Evolutionary conservation across 2,113 vertebrate species (phyloP), one percentile per base, ranked within the genome.

Genomic region (Anarrhichthys ocellatus): DNA sequence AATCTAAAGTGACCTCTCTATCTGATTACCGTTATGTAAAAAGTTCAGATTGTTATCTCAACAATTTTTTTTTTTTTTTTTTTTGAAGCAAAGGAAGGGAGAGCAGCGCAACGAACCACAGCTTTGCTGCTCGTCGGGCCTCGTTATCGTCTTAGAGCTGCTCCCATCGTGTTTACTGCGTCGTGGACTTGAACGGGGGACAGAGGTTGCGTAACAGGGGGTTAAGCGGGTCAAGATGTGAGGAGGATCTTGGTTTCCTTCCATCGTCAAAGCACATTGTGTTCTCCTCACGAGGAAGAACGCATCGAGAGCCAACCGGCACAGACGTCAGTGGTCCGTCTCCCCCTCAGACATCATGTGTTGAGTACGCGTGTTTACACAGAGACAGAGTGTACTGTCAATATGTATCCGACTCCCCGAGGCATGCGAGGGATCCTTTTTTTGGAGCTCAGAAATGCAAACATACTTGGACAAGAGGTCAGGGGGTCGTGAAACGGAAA

Each of bases 401-500:
- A 40, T 52, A 62, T 50, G 64, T 9, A 4, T 63, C 24, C 22
- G 76, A 34, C 83, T 73, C 63, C 74, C 58, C 15, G 76, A 68
- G 59, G 20, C 54, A 36, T 0, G 6, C 54, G 6, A 42, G 40
- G 67, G 78, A 73, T 0, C 8, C 50, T 22, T 52, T 61, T 29
- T n/a, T 68, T 48, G 34, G 22, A 76, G 34, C 67, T 64, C 42
- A 88, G 69, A 78, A 67, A 88, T 71, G 68, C 70, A 88, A 88
- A 91, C 88, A 71, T 1, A 76, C 56, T 29, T 9, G 83, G 64
- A 81, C 63, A 65, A 24, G 40, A 84, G 84, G 81, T 74, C 76
- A 4, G 2, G n/a, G 76, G 92, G 88, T 91, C 90, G n/a, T 44
- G 65, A 86, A 86, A 93, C 73, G 71, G 86, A 94, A 94, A 93